Percentiles rank a stretch among this genome's conserved stretches.
These are phyloP conservation scores for Scaptomyza hsui DNA, from an alignment of 1,140 invertebrate genomes.

Conservation along the genomic window DNA sequence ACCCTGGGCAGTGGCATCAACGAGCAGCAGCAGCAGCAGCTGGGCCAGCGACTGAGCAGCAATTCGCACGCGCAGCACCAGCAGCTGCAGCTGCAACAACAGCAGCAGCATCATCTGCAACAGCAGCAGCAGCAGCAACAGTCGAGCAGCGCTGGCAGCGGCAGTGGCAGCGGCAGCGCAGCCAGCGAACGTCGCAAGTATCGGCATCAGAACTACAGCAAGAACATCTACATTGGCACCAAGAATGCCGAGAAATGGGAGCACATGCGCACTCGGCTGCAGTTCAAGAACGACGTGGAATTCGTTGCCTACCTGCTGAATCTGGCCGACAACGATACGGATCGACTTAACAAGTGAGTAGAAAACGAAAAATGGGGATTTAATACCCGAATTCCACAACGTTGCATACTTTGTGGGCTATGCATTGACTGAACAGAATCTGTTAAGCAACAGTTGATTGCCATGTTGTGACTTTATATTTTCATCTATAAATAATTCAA, in stretches of 20 bases:
- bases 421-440: no score
- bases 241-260: constrained; percentile 85
- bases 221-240: constrained; percentile 84
- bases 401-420: no score
- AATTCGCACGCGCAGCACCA: constrained; percentile 31
- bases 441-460: no score
- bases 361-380: no score
- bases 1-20: constrained; percentile 14
- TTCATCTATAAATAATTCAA: no score
- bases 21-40: constrained; percentile 7
- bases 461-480: no score
- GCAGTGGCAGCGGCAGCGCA: constrained; percentile 51
- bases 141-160: constrained; percentile 37
- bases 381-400: no score
- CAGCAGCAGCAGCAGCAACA: constrained; percentile 43
- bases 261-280: constrained; percentile 77
- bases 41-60: constrained; percentile 17
- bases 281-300: constrained; percentile 84
- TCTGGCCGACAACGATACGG: constrained; percentile 84
- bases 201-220: constrained; percentile 83
- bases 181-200: constrained; percentile 77
- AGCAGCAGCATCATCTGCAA: constrained; percentile 38
- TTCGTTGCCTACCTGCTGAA: constrained; percentile 84
- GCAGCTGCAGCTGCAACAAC: constrained; percentile 20
- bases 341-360: constrained; percentile 83